phyloP scores from a whole-genome alignment of 1,140 invertebrate species.

The Aleiodes sp. region DNA sequence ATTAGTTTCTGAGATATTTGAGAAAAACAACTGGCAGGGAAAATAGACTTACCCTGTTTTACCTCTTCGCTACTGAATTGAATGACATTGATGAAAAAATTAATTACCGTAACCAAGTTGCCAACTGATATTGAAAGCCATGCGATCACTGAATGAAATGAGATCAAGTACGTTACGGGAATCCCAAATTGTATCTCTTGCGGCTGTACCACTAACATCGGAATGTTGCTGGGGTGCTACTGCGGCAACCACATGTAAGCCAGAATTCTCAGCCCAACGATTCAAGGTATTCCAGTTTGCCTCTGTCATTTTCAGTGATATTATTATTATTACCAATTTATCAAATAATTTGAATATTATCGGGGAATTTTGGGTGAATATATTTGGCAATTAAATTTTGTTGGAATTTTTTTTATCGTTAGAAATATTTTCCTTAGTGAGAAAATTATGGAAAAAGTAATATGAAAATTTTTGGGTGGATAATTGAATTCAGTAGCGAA shows the following conservation, averaged over 20 bases:
- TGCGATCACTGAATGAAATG: slow-evolving; percentile 69
- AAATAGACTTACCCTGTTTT: no score
- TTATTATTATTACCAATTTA: no score
- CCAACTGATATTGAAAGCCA: slow-evolving; percentile 69
- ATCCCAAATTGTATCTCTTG: slow-evolving; percentile 61
- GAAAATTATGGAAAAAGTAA: no score
- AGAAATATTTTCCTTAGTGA: no score
- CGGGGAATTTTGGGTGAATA: no score
- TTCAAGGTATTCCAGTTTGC: slow-evolving; percentile 48
- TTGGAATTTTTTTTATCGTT: no score
- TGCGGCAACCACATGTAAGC: slow-evolving; percentile 51
- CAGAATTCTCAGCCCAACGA: slow-evolving; percentile 52
- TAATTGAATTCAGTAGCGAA: no score
- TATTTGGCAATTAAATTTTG: no score
- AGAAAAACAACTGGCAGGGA: no score
- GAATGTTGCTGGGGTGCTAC: slow-evolving; percentile 41
- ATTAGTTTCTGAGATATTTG: no score
- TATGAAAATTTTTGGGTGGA: no score
- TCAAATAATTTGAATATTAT: no score
- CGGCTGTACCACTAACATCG: slow-evolving; percentile 14
- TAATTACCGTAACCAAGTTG: slow-evolving; percentile 73
- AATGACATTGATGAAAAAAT: slow-evolving; percentile 8
- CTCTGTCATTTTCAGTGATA: slow-evolving; percentile 44
- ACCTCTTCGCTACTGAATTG: not conserved
- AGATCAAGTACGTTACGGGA: slow-evolving; percentile 66